Base-by-base conservation (phyloP, 2,888 invertebrate genomes). In the Synanthedon vespiformis region DNA sequence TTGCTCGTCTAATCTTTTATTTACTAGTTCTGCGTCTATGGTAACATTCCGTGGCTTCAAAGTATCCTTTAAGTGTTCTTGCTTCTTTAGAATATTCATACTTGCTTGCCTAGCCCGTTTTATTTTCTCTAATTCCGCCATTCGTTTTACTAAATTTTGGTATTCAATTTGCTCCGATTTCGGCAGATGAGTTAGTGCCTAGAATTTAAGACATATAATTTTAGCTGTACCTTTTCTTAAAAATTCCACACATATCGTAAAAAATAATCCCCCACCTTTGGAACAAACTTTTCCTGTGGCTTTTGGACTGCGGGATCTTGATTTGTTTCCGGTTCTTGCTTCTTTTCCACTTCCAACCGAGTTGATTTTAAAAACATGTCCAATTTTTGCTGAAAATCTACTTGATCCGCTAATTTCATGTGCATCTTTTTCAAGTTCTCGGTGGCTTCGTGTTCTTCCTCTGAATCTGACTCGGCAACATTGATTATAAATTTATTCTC, bases 371-470 rank as follows among this genome's bases (percentile, higher is more conserved):
- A 67, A 55, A 87, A 84, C 51, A 72, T 59, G 58, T 88, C 88
- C 47, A 88, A 61, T 60, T 82, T 82, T 52, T 80, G 74, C 63
- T 88, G 84, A 57, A 88, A 88, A 59, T 87, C 86, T 53, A 68
- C 56, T 57, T 79, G 78, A 55, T 86, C 80, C 4, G 80, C 74
- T 51, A 88, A 64, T 61, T 87, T 87, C 53, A 81, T 70, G 57
- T 88, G 88, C 87, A 88, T 88, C 70, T 83, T 85, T 10, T 83
- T 85, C 58, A 88, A 73, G 66, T 88, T 88, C 60, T 78, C 84
- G 11, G 88, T 88, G 41, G 85, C 84, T 64, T 88, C 88, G 63
- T 86, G 79, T 68, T 88, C 88, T 48, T 75, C 86, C 67, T 86
- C 88, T 2, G 87, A 87, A 71, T 88, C 88, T 2, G 88, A 85